These are phyloP conservation scores for Leptarthrus brevirostris DNA, from an alignment of 2,888 invertebrate genomes.

Conservation along the genomic window DNA sequence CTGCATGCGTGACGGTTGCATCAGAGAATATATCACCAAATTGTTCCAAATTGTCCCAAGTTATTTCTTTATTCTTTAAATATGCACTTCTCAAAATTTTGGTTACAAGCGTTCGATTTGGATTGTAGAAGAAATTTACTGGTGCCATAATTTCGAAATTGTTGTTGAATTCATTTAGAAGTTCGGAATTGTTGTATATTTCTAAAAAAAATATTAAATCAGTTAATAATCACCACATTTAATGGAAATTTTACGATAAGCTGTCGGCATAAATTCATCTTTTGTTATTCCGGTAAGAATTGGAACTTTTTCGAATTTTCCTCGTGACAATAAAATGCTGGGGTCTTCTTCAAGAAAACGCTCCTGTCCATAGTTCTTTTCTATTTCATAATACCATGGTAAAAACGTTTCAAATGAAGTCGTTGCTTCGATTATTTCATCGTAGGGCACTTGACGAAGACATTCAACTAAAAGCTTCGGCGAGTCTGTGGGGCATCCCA, in stretches of 20 bases:
- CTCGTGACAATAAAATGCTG: conserved; percentile 69
- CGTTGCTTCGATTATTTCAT: neutral
- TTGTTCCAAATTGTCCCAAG: too few relatives aligned
- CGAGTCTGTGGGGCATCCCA: conserved; percentile 69
- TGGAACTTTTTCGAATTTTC: conserved; percentile 73
- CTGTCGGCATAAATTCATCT: conserved; percentile 71
- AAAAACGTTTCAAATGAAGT: neutral
- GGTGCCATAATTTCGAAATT: conserved; percentile 62
- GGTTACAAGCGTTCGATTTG: neutral
- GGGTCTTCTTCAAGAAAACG: conserved; percentile 75
- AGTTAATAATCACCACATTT: too few relatives aligned
- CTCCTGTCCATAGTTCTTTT: conserved; percentile 75
- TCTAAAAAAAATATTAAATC: too few relatives aligned
- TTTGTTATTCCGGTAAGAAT: conserved; percentile 74
- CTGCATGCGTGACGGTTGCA: conserved; percentile 69
- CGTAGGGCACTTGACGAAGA: conserved; percentile 58
- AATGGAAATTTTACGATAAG: neutral
- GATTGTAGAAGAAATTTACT: conserved; percentile 61
- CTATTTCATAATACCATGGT: conserved; percentile 69
- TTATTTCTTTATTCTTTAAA: conserved; percentile 10
- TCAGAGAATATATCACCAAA: conserved; percentile 69
- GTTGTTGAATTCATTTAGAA: conserved; percentile 64
- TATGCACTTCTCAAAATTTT: neutral
- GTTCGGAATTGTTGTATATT: neutral
- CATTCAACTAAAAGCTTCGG: conserved; percentile 70